Evolutionary conservation across 2,797 vertebrate genomes (phyloP), one percentile per base, ranked within the genome.

Genomic region (Premnoplex brunnescens): DNA sequence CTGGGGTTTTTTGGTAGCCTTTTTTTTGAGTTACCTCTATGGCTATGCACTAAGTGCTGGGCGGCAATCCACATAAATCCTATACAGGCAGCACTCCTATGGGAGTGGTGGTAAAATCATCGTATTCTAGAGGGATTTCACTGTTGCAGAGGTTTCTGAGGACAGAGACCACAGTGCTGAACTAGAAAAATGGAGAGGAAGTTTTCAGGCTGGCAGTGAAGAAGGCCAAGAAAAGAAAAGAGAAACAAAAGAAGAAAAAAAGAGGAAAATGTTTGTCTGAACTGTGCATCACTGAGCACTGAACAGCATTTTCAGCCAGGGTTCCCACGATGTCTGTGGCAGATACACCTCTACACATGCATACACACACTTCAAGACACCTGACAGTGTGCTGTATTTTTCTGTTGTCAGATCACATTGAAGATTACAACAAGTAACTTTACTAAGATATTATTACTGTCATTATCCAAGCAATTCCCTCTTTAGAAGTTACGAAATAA

Each of bases 401-500:
- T 67, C 39, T n/a, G 20, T 8, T 80, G 71, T 58, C 60, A 87
- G 32, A 85, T 58, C 0, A 0, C 19, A 60, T 3, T 72, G 56
- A 93, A 82, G 49, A 85, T 80, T 74, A 68, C 36, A 92, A 34
- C 30, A 81, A 49, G 12, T 34, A 62, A 77, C 49, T 77, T 89
- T 41, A 64, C 54, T 80, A 67, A 76, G 44, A 7, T 74, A 54
- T 71, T 91, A 82, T 63, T 88, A 74, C 51, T 85, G 21, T n/a
- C 21, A 60, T 84, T 85, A 93, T 69, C 85, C 43, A 93, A 89
- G 58, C 32, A 67, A 73, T 59, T 94, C 27, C 37, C 66, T 89
- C 81, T 59, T 85, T 51, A 89, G 49, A 95, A 92, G 78, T 91
- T 96, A 89, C 19, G 67, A 94, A 96, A 92, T 71, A 72, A 37